Conservation (phyloP, 2,797 vertebrate species). For the Antrozous pallidus region DNA sequence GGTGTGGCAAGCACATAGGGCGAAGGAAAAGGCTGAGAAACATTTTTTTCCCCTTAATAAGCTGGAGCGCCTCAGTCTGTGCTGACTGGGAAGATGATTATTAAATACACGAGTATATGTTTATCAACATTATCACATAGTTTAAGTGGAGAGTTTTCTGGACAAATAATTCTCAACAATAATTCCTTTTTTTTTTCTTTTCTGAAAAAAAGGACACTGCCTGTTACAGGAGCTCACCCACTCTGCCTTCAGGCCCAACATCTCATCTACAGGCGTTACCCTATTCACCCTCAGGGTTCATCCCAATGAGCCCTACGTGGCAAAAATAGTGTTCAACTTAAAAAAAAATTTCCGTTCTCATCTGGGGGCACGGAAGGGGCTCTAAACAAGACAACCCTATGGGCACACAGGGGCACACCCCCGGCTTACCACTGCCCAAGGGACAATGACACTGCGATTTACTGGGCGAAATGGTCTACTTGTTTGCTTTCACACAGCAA, state of each 20-base stretch:
- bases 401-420: background rate
- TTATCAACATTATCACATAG: background rate
- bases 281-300: background rate
- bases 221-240: background rate
- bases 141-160: background rate
- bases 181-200: background rate
- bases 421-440: background rate
- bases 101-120: background rate
- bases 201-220: background rate
- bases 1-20: accelerated
- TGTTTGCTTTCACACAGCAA: background rate
- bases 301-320: background rate
- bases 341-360: background rate
- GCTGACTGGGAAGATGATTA: background rate
- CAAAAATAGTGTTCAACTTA: background rate
- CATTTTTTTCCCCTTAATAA: background rate
- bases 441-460: background rate
- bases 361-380: background rate
- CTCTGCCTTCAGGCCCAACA: background rate
- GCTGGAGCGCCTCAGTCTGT: background rate
- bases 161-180: background rate
- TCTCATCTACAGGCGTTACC: background rate
- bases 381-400: background rate
- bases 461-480: background rate
- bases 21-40: background rate